Evolutionary conservation across 2,113 vertebrate genomes (phyloP), one percentile per base, ranked within the genome.

Genomic region (Andinoacara biseriatus): DNA sequence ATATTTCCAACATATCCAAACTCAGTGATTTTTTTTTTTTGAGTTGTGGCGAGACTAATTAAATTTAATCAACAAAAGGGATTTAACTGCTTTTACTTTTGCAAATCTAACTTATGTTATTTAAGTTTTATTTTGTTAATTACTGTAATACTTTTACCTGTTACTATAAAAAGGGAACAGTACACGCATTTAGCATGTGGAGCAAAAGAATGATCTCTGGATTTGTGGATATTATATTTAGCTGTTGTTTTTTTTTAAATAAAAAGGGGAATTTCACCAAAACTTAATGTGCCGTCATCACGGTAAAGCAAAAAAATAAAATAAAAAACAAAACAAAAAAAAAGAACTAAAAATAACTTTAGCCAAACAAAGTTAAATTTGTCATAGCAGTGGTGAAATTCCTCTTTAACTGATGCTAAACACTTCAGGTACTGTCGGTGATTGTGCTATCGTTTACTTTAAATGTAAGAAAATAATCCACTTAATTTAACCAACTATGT

Each of bases 81-180:
- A 58, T 3, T 26, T 11, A 26, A 15, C 22, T 58, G 52, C n/a
- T n/a, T n/a, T n/a, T n/a, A n/a, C n/a, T n/a, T n/a, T n/a, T n/a
- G n/a, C n/a, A n/a, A 69, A 58, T 58, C 26, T 85, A 87, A 87
- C 52, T 84, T 82, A 76, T 82, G 10, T 74, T 80, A 83, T 86
- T 88, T 76, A 86, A 79, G 31, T 72, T 81, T 88, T 85, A 92
- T 84, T 93, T 79, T 91, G 82, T 83, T 78, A 58, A 56, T 75
- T 79, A 52, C n/a, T 49, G 65, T 59, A 60, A 75, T 46, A 67
- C 49, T 29, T 82, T 43, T 52, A 29, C 54, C 20, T 74, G 57
- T 74, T 58, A 54, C 15, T 62, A 40, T 33, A 80, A 79, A n/a
- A 69, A 85, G 75, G 78, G 91, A 86, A 81, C 83, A 69, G 31